Base-by-base conservation (phyloP, 2,113 vertebrate species). In the Edolisoma coerulescens region DNA sequence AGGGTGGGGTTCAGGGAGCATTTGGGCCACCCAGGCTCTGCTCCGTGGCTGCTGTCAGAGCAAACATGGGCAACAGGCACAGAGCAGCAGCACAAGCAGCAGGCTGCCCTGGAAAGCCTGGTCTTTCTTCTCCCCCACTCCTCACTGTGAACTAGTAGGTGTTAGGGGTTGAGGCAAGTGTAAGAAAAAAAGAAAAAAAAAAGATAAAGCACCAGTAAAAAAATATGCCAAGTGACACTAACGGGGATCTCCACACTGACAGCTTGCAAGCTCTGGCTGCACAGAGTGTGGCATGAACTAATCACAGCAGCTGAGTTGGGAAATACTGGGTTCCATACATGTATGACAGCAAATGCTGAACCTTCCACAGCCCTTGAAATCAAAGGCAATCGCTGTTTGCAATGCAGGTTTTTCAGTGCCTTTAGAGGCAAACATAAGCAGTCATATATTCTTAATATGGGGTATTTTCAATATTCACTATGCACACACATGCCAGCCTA, bases 41-140 rank as follows among this genome's bases (percentile, higher is more conserved):
- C 32, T 15, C 78, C 7, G 2, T 6, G 10, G 64, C 68, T 80
- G 64, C 68, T 80, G 60, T 9, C 47, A 41, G n/a, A 56, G 80
- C 71, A 70, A 14, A 19, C 28, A 9, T 1, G 60, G 57, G 64
- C 67, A 88, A 10, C 56, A 49, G 45, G 15, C 89, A 83, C 81
- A 39, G 61, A 90, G 89, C 77, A 89, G 75, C 6, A 89, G 87
- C 96, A 70, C 18, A 16, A 67, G 88, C 80, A 87, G 68, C 33
- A 54, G 41, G 35, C 37, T 19, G 30, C 64, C 70, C 33, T 11
- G 69, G 11, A 59, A 83, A 89, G 32, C 17, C 54, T 65, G 49
- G 5, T 26, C 14, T 24, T 50, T 73, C 37, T 26, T 6, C 11
- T 45, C 6, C 17, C 27, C 77, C 1, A 39, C 1, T 33, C 24